phyloP scores from a whole-genome alignment of 2,113 vertebrate species.

The Noturus placidus region DNA sequence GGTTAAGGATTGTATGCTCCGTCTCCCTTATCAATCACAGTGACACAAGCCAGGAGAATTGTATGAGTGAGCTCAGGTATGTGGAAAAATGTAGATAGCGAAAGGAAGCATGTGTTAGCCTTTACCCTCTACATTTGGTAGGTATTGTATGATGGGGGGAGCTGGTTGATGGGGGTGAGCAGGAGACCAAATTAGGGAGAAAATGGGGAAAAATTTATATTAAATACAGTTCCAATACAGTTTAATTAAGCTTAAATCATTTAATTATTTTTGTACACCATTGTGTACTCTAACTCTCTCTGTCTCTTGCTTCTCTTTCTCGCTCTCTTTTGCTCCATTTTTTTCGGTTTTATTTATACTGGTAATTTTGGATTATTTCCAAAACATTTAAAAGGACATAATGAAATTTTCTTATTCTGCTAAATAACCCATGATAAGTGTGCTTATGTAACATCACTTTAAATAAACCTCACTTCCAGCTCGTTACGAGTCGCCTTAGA shows the following conservation, averaged over 20 bases:
- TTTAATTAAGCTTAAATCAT: neutral
- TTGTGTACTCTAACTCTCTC: neutral
- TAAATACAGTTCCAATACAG: no score
- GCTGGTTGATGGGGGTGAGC: neutral
- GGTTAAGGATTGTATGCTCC: neutral
- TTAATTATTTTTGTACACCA: neutral
- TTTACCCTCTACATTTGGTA: neutral
- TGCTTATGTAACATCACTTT: neutral
- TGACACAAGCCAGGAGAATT: neutral
- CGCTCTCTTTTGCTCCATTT: neutral
- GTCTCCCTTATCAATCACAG: neutral
- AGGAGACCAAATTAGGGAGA: neutral
- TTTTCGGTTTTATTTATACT: neutral
- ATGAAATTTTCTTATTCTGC: neutral
- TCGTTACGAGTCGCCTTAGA: neutral
- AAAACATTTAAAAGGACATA: neutral
- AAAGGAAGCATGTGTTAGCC: neutral
- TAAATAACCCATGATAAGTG: neutral
- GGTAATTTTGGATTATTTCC: neutral
- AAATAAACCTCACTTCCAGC: neutral
- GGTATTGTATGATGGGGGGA: neutral
- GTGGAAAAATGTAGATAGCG: neutral
- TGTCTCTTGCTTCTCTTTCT: neutral
- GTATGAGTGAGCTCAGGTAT: neutral
- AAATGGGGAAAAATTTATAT: neutral